Evolutionary conservation across 2,797 vertebrate species (phyloP).

Genomic region (Simalia tracyae): DNA sequence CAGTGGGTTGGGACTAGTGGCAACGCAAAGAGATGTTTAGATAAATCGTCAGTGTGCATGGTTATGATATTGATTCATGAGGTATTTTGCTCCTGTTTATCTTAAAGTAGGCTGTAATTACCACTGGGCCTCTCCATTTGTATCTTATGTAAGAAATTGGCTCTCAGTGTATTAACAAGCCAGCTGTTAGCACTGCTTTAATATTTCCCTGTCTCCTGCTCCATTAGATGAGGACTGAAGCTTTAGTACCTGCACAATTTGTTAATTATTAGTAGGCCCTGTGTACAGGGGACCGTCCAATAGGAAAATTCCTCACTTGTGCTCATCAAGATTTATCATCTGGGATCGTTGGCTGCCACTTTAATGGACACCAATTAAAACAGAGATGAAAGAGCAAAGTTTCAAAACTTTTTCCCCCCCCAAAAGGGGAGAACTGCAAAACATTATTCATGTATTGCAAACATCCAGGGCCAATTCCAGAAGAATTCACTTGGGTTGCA

Average conservation of each 20-base stretch:
- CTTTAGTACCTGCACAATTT: slow-evolving; percentile 51
- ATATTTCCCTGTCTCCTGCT: slow-evolving; percentile 61
- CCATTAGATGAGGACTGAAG: slow-evolving; percentile 45
- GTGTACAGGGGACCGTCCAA: slow-evolving; percentile 35
- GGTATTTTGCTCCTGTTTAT: slow-evolving; percentile 26
- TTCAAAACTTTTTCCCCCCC: background rate
- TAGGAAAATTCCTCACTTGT: background rate
- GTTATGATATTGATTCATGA: background rate
- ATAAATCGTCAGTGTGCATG: background rate
- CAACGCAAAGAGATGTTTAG: background rate
- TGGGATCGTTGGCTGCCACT: background rate
- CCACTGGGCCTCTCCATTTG: slow-evolving; percentile 52
- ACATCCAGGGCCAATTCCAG: background rate
- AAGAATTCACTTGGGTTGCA: background rate
- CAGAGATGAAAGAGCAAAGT: background rate
- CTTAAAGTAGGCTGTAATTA: slow-evolving; percentile 47
- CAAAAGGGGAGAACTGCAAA: background rate
- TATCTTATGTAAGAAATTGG: slow-evolving; percentile 46
- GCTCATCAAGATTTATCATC: background rate
- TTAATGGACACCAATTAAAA: background rate
- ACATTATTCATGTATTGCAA: background rate
- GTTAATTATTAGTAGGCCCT: slow-evolving; percentile 61
- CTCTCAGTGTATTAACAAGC: slow-evolving; percentile 57
- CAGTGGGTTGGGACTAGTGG: background rate
- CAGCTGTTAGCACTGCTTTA: slow-evolving; percentile 63